These are phyloP conservation scores for Ceratina australensis DNA, from an alignment of 1,140 invertebrate species.

Conservation along the genomic window DNA sequence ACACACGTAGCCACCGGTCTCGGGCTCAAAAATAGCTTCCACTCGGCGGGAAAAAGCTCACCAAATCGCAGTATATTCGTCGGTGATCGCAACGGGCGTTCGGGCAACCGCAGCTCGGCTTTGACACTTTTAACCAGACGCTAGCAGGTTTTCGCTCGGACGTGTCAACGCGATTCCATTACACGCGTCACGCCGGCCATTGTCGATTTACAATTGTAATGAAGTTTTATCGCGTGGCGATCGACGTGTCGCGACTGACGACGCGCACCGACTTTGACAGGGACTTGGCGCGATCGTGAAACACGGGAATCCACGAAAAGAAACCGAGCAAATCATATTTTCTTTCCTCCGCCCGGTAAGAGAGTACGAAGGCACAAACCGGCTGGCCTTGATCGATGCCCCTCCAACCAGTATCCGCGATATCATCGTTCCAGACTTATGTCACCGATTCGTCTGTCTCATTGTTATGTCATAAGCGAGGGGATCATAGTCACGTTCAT, in stretches of 20 bases:
- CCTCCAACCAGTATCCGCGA: constrained; percentile 19
- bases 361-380: neutral
- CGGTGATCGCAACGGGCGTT: constrained; percentile 2
- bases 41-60: constrained; percentile 8
- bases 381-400: constrained; percentile 45
- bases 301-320: neutral
- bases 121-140: constrained; percentile 7
- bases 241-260: neutral
- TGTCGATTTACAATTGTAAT: constrained; percentile 21
- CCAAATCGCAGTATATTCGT: neutral
- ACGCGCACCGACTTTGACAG: too few species aligned
- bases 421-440: constrained; percentile 47
- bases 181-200: neutral
- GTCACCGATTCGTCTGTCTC: constrained; percentile 44
- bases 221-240: neutral
- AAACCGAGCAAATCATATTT: neutral
- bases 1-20: neutral
- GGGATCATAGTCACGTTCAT: constrained; percentile 47
- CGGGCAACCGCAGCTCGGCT: neutral
- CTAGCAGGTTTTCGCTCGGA: neutral
- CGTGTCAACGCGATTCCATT: neutral
- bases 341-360: too few species aligned
- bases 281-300: neutral
- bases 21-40: neutral
- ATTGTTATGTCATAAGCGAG: constrained; percentile 47